Base-by-base conservation (phyloP, 2,888 invertebrate genomes). In the Polydrusus pterygomalis region DNA sequence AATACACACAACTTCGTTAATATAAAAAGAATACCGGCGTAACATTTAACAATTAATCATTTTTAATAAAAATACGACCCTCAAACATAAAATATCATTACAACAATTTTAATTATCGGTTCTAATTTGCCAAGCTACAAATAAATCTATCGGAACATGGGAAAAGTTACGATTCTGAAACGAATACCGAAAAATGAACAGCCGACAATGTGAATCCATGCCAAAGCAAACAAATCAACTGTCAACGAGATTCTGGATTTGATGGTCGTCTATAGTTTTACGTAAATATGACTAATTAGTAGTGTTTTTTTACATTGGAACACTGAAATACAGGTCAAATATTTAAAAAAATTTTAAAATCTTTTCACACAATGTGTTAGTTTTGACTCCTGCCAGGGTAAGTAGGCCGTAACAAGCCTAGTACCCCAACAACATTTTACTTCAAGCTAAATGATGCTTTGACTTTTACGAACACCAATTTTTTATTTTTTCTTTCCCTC, bases 211-310 rank as follows among this genome's bases (percentile, higher is more conserved):
- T 20, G 20, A 51, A 20, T 18, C 20, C 2, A 20, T 51, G 51
- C 51, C 51, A 51, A 51, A 11, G 51, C 13, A 51, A 51, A 51
- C 51, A 51, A 51, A 51, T 51, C 20, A 20, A 51, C 51, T 51
- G 51, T 20, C 51, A 51, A 10, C 49, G 15, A 2, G 2, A 18
- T 49, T 49, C 49, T 49, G 51, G 10, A 11, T 20, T 51, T 9
- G 20, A 51, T 20, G 20, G 51, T 20, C 51, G 25, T 13, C 20
- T 51, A 17, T 20, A 51, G 18, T 51, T 8, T 51, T 18, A 18
- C 20, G 13, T 20, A n/a, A 43, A n/a, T 43, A 43, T 43, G 43
- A 13, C 43, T 43, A 43, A 43, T 43, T 43, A 43, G 13, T 43
- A 43, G 43, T 43, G 34, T 34, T 34, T 34, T 34, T 34, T 7